These are phyloP conservation scores for Fregetta grallaria DNA, from an alignment of 2,113 vertebrate species.

Conservation along the genomic window DNA sequence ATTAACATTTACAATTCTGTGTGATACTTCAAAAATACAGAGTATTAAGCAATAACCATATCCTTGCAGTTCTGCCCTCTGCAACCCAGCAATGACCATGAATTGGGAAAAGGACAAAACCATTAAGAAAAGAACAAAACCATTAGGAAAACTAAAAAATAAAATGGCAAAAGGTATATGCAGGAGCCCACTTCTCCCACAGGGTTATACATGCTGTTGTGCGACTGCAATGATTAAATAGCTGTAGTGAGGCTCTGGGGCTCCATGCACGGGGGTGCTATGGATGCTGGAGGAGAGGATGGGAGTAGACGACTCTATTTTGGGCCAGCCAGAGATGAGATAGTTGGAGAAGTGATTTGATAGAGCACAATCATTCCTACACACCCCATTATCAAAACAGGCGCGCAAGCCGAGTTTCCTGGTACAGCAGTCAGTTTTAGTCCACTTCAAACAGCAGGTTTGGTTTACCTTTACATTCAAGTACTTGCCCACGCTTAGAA, in stretches of 20 bases:
- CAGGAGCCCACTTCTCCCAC: background rate
- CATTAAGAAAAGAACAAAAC: background rate
- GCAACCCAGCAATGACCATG: background rate
- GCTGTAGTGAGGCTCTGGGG: background rate
- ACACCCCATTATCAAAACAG: background rate
- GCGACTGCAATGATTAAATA: background rate
- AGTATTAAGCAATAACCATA: background rate
- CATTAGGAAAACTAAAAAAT: background rate
- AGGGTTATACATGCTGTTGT: background rate
- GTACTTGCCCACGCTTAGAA: background rate
- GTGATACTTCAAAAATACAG: background rate
- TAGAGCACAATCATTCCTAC: background rate
- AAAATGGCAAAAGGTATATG: background rate
- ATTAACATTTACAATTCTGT: background rate
- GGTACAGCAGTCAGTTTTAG: background rate
- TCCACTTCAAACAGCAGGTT: constrained; percentile 1
- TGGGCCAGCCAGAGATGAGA: background rate
- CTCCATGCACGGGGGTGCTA: accelerated
- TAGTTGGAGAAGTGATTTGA: background rate
- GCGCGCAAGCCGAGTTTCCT: background rate
- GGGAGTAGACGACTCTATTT: background rate
- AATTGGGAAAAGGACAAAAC: background rate
- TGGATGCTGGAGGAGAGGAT: background rate
- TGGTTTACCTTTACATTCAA: background rate
- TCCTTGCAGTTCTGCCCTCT: background rate